phyloP scores from a whole-genome alignment of 2,888 invertebrate genomes.

The Mythimna impura region DNA sequence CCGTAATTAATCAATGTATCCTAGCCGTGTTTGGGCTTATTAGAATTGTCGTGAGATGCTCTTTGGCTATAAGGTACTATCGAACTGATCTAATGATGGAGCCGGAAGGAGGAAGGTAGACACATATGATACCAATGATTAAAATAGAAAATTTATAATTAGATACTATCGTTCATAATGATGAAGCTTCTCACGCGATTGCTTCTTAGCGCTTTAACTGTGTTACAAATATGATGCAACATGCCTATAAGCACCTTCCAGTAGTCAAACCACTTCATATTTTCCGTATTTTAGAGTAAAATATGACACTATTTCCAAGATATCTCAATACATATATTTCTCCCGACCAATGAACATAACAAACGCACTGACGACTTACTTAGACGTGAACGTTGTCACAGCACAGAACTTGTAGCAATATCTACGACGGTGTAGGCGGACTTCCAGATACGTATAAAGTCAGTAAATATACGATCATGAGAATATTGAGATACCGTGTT shows the following conservation, averaged over 20 bases:
- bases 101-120: no score
- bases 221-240: neutral
- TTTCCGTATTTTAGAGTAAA: neutral
- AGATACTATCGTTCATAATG: no score
- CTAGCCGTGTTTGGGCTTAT: no score
- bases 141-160: no score
- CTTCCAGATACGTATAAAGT: neutral
- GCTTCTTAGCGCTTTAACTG: neutral
- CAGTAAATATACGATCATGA: conserved; percentile 5
- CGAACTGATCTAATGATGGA: no score
- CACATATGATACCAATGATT: no score
- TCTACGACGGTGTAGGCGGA: conserved; percentile 25
- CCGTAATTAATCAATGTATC: no score
- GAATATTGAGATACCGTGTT: conserved; percentile 7
- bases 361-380: conserved; percentile 33
- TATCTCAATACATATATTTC: conserved; percentile 41
- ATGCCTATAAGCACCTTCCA: neutral
- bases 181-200: neutral
- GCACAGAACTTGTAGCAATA: conserved; percentile 12
- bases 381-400: conserved; percentile 22
- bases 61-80: no score
- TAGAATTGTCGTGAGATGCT: no score
- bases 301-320: conserved; percentile 21
- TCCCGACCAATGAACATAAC: conserved; percentile 12
- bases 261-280: neutral